Percentiles rank a stretch among this genome's conserved stretches.
phyloP scores from a whole-genome alignment of 1,140 invertebrate species.

The Pachypeltis micranthus region DNA sequence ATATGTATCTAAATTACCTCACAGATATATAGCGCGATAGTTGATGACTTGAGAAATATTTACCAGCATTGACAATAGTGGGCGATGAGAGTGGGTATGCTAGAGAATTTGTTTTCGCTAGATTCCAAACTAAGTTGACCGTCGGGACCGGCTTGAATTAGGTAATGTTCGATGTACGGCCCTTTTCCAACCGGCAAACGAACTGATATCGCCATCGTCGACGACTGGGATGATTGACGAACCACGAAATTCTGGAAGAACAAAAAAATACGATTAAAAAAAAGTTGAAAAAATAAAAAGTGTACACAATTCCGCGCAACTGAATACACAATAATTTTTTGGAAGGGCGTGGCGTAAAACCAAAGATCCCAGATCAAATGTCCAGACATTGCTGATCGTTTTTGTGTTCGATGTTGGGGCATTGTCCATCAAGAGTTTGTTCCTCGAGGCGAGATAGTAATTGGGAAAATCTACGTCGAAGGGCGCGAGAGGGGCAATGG shows the following conservation, averaged over 20 bases:
- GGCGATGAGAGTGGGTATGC: constrained; percentile 79
- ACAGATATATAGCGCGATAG: too few relatives aligned
- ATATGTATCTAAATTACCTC: too few relatives aligned
- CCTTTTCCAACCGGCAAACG: constrained; percentile 72
- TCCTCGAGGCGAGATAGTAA: too few relatives aligned
- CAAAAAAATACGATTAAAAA: constrained; percentile 19
- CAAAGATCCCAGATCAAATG: too few relatives aligned
- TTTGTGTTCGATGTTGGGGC: background rate
- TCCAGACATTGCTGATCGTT: background rate
- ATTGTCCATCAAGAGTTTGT: too few relatives aligned
- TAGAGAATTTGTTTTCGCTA: constrained; percentile 81
- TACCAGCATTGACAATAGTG: constrained; percentile 88
- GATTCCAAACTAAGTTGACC: constrained; percentile 78
- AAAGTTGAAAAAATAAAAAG: constrained; percentile 18
- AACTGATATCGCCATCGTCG: constrained; percentile 89
- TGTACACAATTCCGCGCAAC: background rate
- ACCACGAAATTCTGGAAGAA: constrained; percentile 78
- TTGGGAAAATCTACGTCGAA: too few relatives aligned
- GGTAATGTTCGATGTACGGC: constrained; percentile 88
- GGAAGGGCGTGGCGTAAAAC: background rate
- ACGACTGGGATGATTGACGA: constrained; percentile 78
- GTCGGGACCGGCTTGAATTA: constrained; percentile 68
- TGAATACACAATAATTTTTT: background rate
- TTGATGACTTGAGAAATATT: too few relatives aligned
- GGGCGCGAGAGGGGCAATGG: too few relatives aligned